Base-by-base conservation (phyloP, 2,888 invertebrate genomes). In the Drosophila anomalipes region DNA sequence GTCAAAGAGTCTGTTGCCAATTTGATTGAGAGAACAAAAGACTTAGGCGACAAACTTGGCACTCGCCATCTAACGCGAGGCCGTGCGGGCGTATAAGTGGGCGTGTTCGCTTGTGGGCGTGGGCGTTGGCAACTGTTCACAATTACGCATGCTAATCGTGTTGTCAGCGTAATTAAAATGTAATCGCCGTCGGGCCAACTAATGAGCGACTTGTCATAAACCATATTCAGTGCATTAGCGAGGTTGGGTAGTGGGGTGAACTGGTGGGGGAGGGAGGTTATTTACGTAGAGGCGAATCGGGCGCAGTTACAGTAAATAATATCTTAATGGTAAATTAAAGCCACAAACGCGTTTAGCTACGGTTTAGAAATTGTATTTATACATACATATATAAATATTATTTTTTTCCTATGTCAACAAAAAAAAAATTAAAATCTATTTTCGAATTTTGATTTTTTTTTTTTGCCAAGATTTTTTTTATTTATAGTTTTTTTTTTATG, bases 151-250 rank as follows among this genome's bases (percentile, higher is more conserved):
- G 83, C 89, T 86, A 90, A 88, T 88, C 89, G 79, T 72, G 81
- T 75, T 89, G 86, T 88, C 89, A 86, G 71, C 86, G 90, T 86
- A 90, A 88, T 88, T 89, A 89, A 88, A 90, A 73, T 82, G 82
- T 90, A 86, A 88, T 87, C 78, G 74, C 88, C 79, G 70, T 71
- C 82, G 71, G 65, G 60, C 53, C 74, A 83, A 57, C 87, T 87
- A 84, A 87, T 80, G 83, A 83, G 74, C 71, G 74, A 79, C 59
- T 71, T 79, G 89, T 79, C 89, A 83, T 89, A 86, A 89, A 68
- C 76, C 74, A 79, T 76, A 74, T 71, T 44, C 39, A 57, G 19
- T 51, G 28, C 33, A 12, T 41, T 37, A 51, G n/a, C n/a, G 0
- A 37, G n/a, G 3, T 41, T 6, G 35, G 60, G 1, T 4, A 26